Evolutionary conservation across 2,113 vertebrate species (phyloP).

Genomic region (Corynorhinus townsendii): DNA sequence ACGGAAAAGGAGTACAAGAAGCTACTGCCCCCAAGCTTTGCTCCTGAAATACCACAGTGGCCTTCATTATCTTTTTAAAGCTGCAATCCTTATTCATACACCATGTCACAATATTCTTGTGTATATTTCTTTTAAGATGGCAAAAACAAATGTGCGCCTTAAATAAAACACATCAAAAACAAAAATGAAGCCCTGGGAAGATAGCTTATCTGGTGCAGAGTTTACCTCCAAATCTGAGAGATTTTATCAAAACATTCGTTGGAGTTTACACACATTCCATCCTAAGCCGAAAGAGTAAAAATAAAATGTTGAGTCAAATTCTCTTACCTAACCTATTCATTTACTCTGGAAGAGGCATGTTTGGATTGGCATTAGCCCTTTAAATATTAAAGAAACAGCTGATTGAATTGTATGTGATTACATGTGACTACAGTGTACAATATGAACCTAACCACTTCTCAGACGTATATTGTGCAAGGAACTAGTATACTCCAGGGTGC

Average conservation of each 20-base stretch:
- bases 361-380: background rate
- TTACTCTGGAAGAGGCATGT: background rate
- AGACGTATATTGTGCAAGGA: too few relatives aligned
- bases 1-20: background rate
- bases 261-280: conserved; percentile 25
- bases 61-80: background rate
- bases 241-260: conserved; percentile 54
- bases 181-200: background rate
- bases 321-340: background rate
- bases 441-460: background rate
- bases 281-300: conserved; percentile 55
- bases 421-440: background rate
- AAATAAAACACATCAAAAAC: background rate
- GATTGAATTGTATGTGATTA: background rate
- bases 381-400: background rate
- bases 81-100: background rate
- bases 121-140: conserved; percentile 27
- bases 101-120: background rate
- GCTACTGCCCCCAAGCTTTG: background rate
- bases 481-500: background rate
- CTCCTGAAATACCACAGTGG: background rate
- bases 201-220: background rate
- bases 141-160: background rate
- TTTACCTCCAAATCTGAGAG: conserved; percentile 45
- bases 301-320: conserved; percentile 34